A percentile compares a stretch with the other conserved stretches of the same genome.
Evolutionary conservation across 2,888 invertebrate genomes (phyloP).

Genomic region (Julus scandinavius): DNA sequence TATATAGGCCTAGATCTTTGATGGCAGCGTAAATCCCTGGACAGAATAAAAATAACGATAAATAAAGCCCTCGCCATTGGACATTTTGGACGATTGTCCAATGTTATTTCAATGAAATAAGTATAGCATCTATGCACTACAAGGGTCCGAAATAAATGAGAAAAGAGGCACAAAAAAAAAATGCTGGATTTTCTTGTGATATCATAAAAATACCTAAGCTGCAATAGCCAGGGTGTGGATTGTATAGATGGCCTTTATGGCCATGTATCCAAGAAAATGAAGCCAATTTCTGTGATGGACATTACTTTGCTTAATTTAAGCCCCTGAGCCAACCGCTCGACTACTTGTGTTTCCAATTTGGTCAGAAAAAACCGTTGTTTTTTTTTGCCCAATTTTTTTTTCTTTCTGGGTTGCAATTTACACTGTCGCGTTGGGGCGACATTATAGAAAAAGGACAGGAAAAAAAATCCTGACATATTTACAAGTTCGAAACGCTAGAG

Average conservation of each 20-base stretch:
- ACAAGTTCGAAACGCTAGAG: not conserved
- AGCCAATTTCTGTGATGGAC: constrained; percentile 11
- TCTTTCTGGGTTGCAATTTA: not conserved
- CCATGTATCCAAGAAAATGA: constrained; percentile 13
- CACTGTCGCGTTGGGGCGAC: constrained; percentile 32
- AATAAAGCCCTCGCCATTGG: constrained; percentile 28
- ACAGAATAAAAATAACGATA: constrained; percentile 14
- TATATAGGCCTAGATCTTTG: not conserved
- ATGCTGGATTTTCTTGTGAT: not conserved
- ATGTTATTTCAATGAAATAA: constrained; percentile 34
- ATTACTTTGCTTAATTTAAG: constrained; percentile 43
- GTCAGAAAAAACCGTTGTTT: not conserved
- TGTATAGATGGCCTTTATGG: constrained; percentile 3
- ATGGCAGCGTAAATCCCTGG: not conserved
- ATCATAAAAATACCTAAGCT: constrained; percentile 38
- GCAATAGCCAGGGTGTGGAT: constrained; percentile 19
- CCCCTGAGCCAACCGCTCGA: constrained; percentile 2
- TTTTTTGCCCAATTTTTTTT: constrained; percentile 42
- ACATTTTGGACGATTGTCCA: constrained; percentile 1
- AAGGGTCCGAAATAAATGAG: constrained; percentile 36
- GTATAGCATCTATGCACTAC: not conserved
- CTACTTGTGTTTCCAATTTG: constrained; percentile 22
- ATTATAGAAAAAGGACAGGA: not conserved
- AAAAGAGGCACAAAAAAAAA: not conserved
- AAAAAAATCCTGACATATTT: constrained; percentile 23